Evolutionary conservation across 2,888 invertebrate species (phyloP).

Genomic region (Neoitamus cyanurus): DNA sequence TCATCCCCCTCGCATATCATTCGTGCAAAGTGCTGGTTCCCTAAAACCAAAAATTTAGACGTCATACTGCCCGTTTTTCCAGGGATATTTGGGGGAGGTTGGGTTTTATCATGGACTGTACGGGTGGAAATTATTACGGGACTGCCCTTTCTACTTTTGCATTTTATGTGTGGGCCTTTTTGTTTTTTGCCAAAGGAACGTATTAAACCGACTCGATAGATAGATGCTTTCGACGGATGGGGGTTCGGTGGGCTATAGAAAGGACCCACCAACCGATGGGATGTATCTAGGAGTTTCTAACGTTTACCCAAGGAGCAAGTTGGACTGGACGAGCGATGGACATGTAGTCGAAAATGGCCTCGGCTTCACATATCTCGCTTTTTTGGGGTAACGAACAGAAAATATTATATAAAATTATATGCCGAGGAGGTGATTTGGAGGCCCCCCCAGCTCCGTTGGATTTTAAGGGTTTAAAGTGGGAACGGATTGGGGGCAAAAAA

Average conservation of each 20-base stretch:
- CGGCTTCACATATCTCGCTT: conserved; percentile 21
- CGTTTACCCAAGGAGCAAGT: neutral
- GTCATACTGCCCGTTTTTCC: conserved; percentile 31
- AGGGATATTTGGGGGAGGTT: neutral
- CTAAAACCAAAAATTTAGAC: conserved; percentile 22
- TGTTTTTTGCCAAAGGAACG: conserved; percentile 21
- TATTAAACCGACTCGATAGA: conserved; percentile 38
- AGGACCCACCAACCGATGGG: neutral
- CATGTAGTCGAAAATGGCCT: conserved; percentile 16
- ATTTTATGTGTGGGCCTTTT: conserved; percentile 32
- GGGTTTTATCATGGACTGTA: conserved; percentile 33
- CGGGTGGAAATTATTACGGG: conserved; percentile 34
- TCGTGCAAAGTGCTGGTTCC: neutral
- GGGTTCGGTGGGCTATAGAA: neutral
- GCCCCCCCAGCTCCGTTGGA: neutral
- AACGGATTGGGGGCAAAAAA: neutral
- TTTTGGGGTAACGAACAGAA: conserved; percentile 37
- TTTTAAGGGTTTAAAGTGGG: neutral
- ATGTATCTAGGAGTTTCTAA: neutral
- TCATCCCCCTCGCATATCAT: neutral
- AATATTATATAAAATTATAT: conserved; percentile 40
- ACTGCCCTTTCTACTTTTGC: conserved; percentile 25
- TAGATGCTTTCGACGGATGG: neutral
- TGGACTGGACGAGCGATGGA: conserved; percentile 6
- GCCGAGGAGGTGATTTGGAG: conserved; percentile 3